Percentiles rank a stretch among this genome's conserved stretches.
phyloP scores from a whole-genome alignment of 2,797 vertebrate species.

The Diplodus sargus region DNA sequence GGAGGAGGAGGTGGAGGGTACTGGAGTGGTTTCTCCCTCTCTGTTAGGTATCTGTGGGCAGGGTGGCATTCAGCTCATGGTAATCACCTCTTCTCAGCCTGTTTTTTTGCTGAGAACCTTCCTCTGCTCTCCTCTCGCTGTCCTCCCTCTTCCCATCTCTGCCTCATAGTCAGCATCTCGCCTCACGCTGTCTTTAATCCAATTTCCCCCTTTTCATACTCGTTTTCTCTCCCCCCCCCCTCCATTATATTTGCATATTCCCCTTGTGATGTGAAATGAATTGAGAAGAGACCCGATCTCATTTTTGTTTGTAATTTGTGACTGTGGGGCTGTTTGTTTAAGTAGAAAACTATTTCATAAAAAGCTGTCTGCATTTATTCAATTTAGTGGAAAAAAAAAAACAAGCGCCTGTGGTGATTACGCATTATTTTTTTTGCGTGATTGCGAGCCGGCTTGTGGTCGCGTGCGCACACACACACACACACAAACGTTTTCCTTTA shows the following conservation, averaged over 20 bases:
- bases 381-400: conserved; percentile 55
- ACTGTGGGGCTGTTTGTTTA: conserved; percentile 78
- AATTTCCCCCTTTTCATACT: conserved; percentile 68
- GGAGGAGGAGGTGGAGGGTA: background rate
- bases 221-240: background rate
- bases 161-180: conserved; percentile 70
- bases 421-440: conserved; percentile 37
- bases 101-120: conserved; percentile 55
- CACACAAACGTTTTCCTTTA: background rate
- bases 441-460: conserved; percentile 16
- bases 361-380: conserved; percentile 74
- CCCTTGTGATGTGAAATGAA: conserved; percentile 78
- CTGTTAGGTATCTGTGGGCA: conserved; percentile 60
- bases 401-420: conserved; percentile 46
- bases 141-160: conserved; percentile 46
- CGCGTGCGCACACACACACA: conserved; percentile 21
- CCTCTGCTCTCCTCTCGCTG: conserved; percentile 12
- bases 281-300: conserved; percentile 73
- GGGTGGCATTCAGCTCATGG: conserved; percentile 65
- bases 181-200: conserved; percentile 80
- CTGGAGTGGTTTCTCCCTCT: conserved; percentile 52
- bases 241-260: conserved; percentile 74
- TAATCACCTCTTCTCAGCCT: conserved; percentile 70
- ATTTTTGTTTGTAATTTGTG: conserved; percentile 79
- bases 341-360: conserved; percentile 78